phyloP scores from a whole-genome alignment of 2,113 vertebrate genomes.

The Sporophila hypoxantha region DNA sequence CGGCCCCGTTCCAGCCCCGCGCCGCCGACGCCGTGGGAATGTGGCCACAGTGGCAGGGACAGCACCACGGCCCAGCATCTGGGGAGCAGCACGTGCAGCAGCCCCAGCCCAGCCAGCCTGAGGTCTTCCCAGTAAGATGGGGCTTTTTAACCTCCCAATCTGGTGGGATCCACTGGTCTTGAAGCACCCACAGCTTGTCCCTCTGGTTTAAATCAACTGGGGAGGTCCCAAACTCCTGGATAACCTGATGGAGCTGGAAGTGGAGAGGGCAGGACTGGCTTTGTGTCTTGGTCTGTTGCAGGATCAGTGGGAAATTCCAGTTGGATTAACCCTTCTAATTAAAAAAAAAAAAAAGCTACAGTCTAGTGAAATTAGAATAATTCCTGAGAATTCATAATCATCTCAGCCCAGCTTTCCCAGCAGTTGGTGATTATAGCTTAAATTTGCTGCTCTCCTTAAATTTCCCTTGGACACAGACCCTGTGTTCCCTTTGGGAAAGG shows the following conservation, averaged over 20 bases:
- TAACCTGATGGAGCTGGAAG: not conserved
- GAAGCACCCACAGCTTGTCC: not conserved
- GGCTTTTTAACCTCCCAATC: not conserved
- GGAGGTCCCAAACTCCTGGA: not conserved
- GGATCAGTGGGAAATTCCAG: not conserved
- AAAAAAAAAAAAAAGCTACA: no score
- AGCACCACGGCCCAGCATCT: slow-evolving; percentile 73
- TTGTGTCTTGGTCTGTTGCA: not conserved
- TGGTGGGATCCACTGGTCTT: rapidly evolving
- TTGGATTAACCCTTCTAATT: not conserved
- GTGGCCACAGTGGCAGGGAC: slow-evolving; percentile 91
- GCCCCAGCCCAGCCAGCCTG: slow-evolving; percentile 80
- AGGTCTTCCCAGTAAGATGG: slow-evolving; percentile 82
- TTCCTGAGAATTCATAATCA: rapidly evolving
- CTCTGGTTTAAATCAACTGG: rapidly evolving
- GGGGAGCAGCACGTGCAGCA: slow-evolving; percentile 78
- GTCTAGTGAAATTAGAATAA: rapidly evolving
- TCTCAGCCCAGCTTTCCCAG: not conserved
- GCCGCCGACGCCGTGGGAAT: slow-evolving; percentile 78
- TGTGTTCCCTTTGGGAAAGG: not conserved
- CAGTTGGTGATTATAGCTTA: rapidly evolving
- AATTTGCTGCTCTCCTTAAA: not conserved
- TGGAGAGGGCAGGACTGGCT: not conserved
- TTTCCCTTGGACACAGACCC: not conserved
- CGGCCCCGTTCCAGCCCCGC: slow-evolving; percentile 77